Conservation (phyloP, 2,113 vertebrate genomes). For the Xiphophorus maculatus region DNA sequence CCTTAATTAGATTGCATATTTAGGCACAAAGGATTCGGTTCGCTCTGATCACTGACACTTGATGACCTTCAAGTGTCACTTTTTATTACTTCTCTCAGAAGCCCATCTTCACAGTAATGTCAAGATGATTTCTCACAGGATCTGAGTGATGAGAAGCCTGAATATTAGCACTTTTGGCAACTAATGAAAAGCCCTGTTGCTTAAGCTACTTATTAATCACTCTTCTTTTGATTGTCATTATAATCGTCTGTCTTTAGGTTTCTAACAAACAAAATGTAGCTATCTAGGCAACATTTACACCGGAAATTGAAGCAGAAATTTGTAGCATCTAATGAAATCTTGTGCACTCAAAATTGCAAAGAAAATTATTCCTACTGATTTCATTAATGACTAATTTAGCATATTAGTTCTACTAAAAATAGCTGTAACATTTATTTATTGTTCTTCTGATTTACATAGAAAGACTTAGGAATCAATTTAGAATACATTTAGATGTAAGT, state of each 20-base stretch:
- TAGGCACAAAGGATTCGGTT: neutral
- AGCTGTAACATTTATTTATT: no score
- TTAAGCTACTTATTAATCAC: neutral
- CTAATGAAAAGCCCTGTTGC: neutral
- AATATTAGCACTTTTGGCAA: neutral
- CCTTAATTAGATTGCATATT: conserved; percentile 4
- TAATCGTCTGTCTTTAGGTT: neutral
- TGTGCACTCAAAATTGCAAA: no score
- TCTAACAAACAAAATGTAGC: neutral
- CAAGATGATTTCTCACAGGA: neutral
- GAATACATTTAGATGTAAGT: no score
- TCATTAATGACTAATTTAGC: no score
- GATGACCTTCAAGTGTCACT: conserved; percentile 1
- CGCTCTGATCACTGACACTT: neutral
- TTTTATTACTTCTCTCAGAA: neutral
- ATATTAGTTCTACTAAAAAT: no score
- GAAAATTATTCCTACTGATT: no score
- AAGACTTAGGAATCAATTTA: no score
- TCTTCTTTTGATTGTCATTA: neutral
- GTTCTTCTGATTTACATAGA: no score
- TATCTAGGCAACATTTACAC: neutral
- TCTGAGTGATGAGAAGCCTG: neutral
- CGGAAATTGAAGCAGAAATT: neutral
- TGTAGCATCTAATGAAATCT: neutral
- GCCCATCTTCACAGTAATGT: conserved; percentile 6